A percentile compares a stretch with the other conserved stretches of the same genome.
phyloP scores from a whole-genome alignment of 2,797 vertebrate species.

The Enteromius anoplus region DNA sequence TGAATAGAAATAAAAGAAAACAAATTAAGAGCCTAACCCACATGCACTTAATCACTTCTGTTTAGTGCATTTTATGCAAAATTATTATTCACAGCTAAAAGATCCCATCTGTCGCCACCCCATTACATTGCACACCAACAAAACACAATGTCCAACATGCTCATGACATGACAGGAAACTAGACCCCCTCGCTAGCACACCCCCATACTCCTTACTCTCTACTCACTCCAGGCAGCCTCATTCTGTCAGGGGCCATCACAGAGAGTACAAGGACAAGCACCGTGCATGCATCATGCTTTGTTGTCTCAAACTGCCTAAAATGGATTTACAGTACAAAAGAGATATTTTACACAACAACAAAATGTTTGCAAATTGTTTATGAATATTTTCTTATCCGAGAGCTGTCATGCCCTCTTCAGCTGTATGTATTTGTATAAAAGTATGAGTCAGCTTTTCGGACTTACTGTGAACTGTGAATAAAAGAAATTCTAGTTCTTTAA shows the following conservation, averaged over 20 bases:
- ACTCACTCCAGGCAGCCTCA: slow-evolving; percentile 68
- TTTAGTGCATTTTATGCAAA: not conserved
- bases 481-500: not conserved
- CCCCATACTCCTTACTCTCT: not conserved
- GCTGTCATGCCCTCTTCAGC: not conserved
- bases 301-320: slow-evolving; percentile 20
- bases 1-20: not conserved
- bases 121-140: not conserved
- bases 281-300: slow-evolving; percentile 55
- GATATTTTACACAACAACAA: not conserved
- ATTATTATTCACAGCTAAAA: slow-evolving; percentile 13
- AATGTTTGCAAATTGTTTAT: not conserved
- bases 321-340: not conserved
- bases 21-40: not conserved
- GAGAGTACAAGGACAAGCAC: slow-evolving; percentile 59
- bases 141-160: slow-evolving; percentile 13
- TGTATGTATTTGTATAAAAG: not conserved
- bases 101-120: slow-evolving; percentile 24
- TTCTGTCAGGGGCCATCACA: slow-evolving; percentile 78
- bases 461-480: not conserved
- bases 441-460: not conserved
- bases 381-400: not conserved
- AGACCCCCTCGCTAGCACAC: not conserved
- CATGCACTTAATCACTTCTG: not conserved
- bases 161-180: slow-evolving; percentile 38